These are phyloP conservation scores for Trichoplusia ni DNA, from an alignment of 1,140 invertebrate genomes.

Conservation along the genomic window DNA sequence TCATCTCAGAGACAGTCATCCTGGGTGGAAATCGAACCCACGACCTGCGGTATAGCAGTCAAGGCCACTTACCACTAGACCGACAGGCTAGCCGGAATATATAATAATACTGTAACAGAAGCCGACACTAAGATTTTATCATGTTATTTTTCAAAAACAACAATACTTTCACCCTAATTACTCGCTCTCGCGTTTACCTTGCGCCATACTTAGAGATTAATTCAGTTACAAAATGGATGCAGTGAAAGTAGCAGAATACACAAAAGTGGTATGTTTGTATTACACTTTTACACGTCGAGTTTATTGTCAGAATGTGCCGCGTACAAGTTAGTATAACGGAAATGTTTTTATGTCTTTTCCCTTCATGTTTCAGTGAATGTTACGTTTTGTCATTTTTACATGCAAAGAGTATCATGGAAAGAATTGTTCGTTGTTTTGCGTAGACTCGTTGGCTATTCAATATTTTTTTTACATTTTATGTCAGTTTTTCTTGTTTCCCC, in stretches of 20 bases:
- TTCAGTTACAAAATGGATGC: slow-evolving; percentile 35
- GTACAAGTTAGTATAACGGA: neutral
- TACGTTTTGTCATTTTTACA: neutral
- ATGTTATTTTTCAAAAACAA: no score
- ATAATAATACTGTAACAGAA: no score
- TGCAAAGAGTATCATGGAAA: neutral
- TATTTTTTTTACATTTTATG: no score
- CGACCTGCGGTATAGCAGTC: no score
- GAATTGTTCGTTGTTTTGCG: neutral
- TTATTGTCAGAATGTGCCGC: neutral
- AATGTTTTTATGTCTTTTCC: neutral
- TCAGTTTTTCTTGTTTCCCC: no score
- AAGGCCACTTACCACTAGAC: no score
- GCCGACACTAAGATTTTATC: no score
- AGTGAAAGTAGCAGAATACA: slow-evolving; percentile 6
- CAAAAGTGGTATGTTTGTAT: neutral
- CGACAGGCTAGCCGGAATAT: no score
- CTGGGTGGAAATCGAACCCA: no score
- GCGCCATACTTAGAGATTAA: slow-evolving; percentile 5
- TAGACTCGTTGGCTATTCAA: no score
- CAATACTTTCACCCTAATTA: no score
- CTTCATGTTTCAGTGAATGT: neutral
- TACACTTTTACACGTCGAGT: neutral
- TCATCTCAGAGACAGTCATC: no score
- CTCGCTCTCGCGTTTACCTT: neutral